Conservation (phyloP, 2,797 vertebrate genomes). For the Coluber constrictor region DNA sequence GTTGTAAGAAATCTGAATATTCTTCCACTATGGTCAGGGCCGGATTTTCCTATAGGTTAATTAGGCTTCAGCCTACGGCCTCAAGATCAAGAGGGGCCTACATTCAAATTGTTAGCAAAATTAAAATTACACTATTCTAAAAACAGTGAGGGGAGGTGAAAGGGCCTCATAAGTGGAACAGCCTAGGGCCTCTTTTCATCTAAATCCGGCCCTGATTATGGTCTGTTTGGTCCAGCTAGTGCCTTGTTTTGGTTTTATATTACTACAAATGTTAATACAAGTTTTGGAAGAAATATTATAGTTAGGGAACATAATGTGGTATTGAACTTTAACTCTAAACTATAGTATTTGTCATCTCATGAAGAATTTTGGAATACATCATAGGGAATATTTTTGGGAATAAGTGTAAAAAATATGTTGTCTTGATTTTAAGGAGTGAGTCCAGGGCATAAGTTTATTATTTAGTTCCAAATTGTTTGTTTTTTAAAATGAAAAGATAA, state of each 20-base stretch:
- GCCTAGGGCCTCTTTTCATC: no score
- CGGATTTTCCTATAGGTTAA: no score
- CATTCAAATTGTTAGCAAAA: no score
- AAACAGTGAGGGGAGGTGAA: no score
- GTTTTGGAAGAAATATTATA: neutral
- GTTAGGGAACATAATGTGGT: neutral
- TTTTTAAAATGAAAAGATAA: neutral
- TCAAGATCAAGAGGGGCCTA: no score
- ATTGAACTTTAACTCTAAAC: neutral
- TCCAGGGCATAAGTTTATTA: neutral
- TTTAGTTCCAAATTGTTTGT: neutral
- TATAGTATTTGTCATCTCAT: neutral
- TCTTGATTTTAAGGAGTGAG: neutral
- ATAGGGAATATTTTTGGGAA: no score
- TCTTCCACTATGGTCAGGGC: neutral
- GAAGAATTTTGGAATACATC: neutral
- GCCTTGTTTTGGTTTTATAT: neutral
- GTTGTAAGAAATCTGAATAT: neutral
- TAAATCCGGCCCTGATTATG: neutral
- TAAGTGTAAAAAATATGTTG: neutral
- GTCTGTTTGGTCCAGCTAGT: neutral
- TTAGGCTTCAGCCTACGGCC: no score
- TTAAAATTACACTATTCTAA: no score
- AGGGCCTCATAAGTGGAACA: no score
- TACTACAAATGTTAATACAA: neutral